Conservation (phyloP, 2,888 invertebrate genomes). For the Cheiracanthium punctorium region DNA sequence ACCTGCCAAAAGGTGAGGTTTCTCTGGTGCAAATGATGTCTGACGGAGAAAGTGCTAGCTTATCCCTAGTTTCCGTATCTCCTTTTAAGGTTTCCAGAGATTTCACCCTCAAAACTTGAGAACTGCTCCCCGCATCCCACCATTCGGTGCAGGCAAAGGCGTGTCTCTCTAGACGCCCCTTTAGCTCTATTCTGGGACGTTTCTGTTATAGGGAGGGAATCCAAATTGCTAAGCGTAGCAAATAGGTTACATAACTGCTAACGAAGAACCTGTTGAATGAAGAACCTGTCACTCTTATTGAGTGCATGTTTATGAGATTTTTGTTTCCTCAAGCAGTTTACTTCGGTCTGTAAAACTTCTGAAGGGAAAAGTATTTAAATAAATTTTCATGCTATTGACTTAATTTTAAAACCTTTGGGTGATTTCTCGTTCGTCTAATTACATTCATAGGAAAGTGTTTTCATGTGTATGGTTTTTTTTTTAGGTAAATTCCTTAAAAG, state of each 20-base stretch:
- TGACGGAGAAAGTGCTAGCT: slow-evolving; percentile 12
- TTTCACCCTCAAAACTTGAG: slow-evolving; percentile 47
- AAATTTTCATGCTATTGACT: too few species aligned
- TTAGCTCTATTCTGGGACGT: slow-evolving; percentile 23
- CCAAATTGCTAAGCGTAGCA: neutral
- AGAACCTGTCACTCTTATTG: too few species aligned
- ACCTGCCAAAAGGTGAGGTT: slow-evolving; percentile 42
- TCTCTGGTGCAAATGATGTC: slow-evolving; percentile 36
- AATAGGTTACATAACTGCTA: neutral
- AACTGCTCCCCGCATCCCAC: slow-evolving; percentile 36
- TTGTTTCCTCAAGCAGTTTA: too few species aligned
- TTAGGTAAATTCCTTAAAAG: too few species aligned
- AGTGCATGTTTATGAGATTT: too few species aligned
- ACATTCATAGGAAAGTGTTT: too few species aligned
- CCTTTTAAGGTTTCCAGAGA: slow-evolving; percentile 67
- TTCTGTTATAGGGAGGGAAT: neutral
- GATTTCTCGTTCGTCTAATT: too few species aligned
- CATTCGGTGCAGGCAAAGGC: slow-evolving; percentile 33
- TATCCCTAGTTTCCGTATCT: slow-evolving; percentile 44
- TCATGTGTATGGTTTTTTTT: too few species aligned
- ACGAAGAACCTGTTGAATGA: too few species aligned
- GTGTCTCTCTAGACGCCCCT: slow-evolving; percentile 35
- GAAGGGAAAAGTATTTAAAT: too few species aligned
- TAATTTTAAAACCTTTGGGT: too few species aligned
- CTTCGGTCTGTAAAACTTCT: too few species aligned